phyloP scores from a whole-genome alignment of 2,113 vertebrate genomes.

The Tinamus guttatus region DNA sequence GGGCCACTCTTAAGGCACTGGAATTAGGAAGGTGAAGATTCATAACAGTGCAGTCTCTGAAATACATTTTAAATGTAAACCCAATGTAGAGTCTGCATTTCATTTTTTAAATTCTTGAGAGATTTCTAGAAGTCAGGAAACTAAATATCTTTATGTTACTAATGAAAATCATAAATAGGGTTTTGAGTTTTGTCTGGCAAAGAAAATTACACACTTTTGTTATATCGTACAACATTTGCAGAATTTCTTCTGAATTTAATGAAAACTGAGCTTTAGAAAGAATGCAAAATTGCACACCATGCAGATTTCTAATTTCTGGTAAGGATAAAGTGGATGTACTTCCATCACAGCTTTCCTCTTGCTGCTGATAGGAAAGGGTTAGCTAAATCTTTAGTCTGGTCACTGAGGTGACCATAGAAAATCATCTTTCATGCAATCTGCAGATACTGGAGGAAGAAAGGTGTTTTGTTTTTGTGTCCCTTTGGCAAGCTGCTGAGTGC shows the following conservation, averaged over 20 bases:
- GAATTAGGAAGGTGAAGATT: conserved; percentile 3
- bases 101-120: not conserved
- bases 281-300: not conserved
- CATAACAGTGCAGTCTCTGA: not conserved
- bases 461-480: not conserved
- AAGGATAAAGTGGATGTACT: not conserved
- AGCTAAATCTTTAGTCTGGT: not conserved
- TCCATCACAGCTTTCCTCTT: not conserved
- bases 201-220: not conserved
- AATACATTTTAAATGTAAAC: not conserved
- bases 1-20: not conserved
- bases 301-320: not conserved
- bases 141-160: not conserved
- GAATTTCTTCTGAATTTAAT: not conserved
- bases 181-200: not conserved
- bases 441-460: not conserved
- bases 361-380: not conserved
- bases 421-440: not conserved
- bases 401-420: not conserved
- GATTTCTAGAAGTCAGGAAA: not conserved
- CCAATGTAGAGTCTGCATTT: not conserved
- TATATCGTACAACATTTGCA: not conserved
- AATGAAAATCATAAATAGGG: not conserved
- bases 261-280: not conserved
- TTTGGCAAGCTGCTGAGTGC: not conserved